Percentiles rank a stretch among this genome's conserved stretches.
Conservation (phyloP, 2,113 vertebrate species). For the Aramus guarauna region DNA sequence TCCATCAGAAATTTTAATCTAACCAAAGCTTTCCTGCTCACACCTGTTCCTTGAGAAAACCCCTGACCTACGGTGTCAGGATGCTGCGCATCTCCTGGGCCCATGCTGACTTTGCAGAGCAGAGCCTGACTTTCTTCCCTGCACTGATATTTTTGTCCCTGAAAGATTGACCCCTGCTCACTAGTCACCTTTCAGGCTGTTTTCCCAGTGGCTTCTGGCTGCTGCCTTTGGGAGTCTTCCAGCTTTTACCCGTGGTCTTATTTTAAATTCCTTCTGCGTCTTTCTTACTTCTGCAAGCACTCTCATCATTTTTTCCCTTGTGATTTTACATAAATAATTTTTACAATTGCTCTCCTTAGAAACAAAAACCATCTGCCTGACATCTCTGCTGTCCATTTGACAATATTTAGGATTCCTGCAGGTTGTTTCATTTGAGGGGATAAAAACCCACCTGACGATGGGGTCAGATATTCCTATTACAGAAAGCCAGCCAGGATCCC, state of each 20-base stretch:
- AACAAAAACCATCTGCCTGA: background rate
- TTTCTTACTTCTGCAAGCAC: background rate
- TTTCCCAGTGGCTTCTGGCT: background rate
- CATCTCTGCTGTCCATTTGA: background rate
- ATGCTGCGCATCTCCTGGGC: background rate
- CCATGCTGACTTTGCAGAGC: background rate
- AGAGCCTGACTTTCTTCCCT: background rate
- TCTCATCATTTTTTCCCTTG: background rate
- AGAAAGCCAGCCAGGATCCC: background rate
- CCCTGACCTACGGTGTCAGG: accelerated
- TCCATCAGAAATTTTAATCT: background rate
- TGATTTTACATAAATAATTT: background rate
- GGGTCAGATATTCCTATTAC: background rate
- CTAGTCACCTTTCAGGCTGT: background rate
- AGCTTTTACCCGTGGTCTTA: background rate
- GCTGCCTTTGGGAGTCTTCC: background rate
- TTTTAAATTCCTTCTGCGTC: background rate
- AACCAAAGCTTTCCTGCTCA: background rate
- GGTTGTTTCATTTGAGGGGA: background rate
- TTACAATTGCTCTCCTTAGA: background rate
- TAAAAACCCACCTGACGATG: background rate
- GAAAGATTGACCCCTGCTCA: background rate
- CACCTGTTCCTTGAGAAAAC: background rate
- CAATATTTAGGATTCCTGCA: background rate
- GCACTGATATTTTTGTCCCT: background rate